Percentiles rank a stretch among this genome's conserved stretches.
phyloP scores from a whole-genome alignment of 2,113 vertebrate species.

The Peromyscus californicus region DNA sequence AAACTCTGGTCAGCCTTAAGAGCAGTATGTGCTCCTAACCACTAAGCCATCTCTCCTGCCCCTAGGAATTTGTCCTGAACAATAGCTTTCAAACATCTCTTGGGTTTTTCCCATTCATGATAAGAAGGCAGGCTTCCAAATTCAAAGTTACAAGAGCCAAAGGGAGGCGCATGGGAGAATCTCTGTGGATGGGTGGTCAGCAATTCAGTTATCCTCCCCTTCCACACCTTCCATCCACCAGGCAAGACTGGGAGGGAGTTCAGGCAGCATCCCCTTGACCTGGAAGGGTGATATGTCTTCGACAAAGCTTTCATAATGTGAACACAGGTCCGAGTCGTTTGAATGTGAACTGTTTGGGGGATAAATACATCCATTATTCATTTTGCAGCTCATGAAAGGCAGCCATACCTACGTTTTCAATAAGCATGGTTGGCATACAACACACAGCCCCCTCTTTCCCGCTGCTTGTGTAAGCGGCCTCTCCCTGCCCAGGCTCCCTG shows the following conservation, averaged over 20 bases:
- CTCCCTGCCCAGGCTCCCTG: conserved; percentile 66
- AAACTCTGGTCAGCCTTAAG: background rate
- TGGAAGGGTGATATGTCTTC: background rate
- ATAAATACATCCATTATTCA: conserved; percentile 58
- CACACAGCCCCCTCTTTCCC: conserved; percentile 61
- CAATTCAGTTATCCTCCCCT: background rate
- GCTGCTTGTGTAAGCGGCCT: conserved; percentile 75
- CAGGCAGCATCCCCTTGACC: background rate
- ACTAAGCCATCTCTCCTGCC: background rate
- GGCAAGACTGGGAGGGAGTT: background rate
- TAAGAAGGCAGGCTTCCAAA: background rate
- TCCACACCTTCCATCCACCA: background rate
- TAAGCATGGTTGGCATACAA: conserved; percentile 63
- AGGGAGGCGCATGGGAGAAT: background rate
- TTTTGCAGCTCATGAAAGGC: conserved; percentile 57
- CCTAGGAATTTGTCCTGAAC: background rate
- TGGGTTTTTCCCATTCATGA: background rate
- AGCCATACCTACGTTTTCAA: conserved; percentile 13
- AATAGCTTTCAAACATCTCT: background rate
- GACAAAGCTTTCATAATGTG: background rate
- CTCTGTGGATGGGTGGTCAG: background rate
- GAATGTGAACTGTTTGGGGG: background rate
- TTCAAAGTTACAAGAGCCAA: background rate
- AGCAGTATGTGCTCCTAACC: background rate
- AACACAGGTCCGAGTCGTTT: background rate